These are phyloP conservation scores for Wiebesia pumilae DNA, from an alignment of 1,140 invertebrate genomes.

Conservation along the genomic window DNA sequence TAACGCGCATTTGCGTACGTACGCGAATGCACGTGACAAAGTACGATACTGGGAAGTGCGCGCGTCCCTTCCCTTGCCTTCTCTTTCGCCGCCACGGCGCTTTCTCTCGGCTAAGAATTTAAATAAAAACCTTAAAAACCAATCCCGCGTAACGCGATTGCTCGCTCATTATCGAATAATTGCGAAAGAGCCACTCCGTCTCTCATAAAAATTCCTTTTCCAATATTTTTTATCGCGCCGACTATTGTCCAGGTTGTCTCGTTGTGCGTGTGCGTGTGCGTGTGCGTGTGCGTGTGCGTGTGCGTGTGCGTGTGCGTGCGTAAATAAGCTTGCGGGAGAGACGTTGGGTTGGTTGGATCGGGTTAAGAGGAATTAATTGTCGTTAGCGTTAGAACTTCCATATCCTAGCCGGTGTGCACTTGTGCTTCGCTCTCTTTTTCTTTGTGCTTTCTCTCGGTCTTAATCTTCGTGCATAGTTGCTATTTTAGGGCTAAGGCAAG, in stretches of 20 bases:
- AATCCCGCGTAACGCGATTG: background rate
- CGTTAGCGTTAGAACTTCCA: background rate
- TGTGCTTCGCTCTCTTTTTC: background rate
- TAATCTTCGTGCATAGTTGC: background rate
- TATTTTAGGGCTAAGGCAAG: constrained; percentile 5
- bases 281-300: no score
- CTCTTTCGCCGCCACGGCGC: background rate
- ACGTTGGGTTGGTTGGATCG: no score
- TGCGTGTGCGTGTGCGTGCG: no score
- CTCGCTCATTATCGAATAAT: background rate
- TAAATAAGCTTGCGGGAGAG: no score
- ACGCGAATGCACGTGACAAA: background rate
- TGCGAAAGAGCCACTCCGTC: no score
- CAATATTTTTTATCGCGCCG: no score
- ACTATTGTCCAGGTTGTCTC: background rate
- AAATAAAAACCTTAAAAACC: background rate
- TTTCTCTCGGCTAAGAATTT: background rate
- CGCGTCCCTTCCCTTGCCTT: background rate
- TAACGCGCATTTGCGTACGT: no score
- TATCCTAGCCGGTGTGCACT: background rate
- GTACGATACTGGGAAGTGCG: background rate
- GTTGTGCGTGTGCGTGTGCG: no score
- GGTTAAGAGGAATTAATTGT: background rate
- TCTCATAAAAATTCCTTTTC: no score
- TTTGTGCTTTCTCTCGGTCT: background rate